A percentile compares a stretch with the other conserved stretches of the same genome.
These are phyloP conservation scores for Pomatorhinus ruficollis DNA, from an alignment of 2,113 vertebrate genomes.

Conservation along the genomic window DNA sequence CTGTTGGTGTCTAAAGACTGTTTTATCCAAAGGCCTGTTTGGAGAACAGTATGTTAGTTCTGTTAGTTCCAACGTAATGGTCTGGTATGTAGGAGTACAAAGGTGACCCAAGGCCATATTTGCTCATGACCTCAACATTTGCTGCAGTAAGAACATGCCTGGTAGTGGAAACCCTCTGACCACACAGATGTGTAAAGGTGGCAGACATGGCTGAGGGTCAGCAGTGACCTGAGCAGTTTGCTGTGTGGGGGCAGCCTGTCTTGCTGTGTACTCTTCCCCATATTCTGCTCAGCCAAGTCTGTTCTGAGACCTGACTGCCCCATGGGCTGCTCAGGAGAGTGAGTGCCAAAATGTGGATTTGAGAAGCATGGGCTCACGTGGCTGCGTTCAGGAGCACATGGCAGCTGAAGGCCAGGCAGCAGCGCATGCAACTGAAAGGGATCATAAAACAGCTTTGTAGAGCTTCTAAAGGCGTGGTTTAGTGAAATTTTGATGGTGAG, in stretches of 20 bases:
- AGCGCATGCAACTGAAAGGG: neutral
- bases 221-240: neutral
- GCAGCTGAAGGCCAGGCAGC: neutral
- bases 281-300: neutral
- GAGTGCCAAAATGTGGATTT: neutral
- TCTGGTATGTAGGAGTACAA: neutral
- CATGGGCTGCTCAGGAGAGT: accelerated
- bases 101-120: neutral
- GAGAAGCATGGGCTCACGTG: accelerated
- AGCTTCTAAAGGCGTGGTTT: neutral
- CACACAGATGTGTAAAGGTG: neutral
- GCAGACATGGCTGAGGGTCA: neutral
- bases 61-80: neutral
- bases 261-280: accelerated
- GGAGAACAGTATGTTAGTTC: neutral
- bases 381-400: accelerated
- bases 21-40: neutral
- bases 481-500: neutral
- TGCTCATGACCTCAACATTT: neutral
- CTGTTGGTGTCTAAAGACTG: neutral
- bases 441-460: neutral
- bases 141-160: neutral
- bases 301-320: neutral
- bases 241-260: neutral
- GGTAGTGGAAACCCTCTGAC: neutral